These are phyloP conservation scores for Gymnoscopelus braueri DNA, from an alignment of 2,797 vertebrate genomes.

Conservation along the genomic window DNA sequence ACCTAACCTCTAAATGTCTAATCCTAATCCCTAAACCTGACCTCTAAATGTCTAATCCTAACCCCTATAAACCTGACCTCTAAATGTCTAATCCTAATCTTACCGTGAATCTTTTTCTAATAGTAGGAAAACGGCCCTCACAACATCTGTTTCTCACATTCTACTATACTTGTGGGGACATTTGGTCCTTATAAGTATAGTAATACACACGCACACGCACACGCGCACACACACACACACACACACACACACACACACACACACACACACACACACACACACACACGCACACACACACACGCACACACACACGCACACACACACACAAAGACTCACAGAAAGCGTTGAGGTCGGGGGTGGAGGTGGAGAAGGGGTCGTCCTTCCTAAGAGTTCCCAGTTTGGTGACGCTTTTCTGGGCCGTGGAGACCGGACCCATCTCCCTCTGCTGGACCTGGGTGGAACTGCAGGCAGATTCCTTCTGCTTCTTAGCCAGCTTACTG, in stretches of 20 bases:
- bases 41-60: no score
- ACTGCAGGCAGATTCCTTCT: conserved; percentile 96
- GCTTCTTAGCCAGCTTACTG: conserved; percentile 98
- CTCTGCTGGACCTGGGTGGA: conserved; percentile 89
- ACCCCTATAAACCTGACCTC: no score
- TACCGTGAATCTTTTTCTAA: no score
- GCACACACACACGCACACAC: neutral
- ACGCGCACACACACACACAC: neutral
- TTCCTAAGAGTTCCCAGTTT: conserved; percentile 93
- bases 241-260: neutral
- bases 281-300: conserved; percentile 1
- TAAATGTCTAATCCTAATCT: no score
- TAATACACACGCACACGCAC: no score
- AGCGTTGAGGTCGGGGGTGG: conserved; percentile 94
- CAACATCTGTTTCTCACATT: no score
- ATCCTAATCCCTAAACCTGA: no score
- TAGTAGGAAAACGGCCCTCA: neutral
- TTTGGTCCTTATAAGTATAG: no score
- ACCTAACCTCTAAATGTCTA: no score
- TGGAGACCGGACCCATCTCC: conserved; percentile 94
- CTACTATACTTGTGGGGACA: no score
- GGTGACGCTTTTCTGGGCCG: conserved; percentile 87
- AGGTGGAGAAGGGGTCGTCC: conserved; percentile 95
- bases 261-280: conserved; percentile 3
- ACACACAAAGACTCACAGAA: conserved; percentile 84